Conservation (phyloP, 2,888 invertebrate species). For the Amblyteles armatorius region DNA sequence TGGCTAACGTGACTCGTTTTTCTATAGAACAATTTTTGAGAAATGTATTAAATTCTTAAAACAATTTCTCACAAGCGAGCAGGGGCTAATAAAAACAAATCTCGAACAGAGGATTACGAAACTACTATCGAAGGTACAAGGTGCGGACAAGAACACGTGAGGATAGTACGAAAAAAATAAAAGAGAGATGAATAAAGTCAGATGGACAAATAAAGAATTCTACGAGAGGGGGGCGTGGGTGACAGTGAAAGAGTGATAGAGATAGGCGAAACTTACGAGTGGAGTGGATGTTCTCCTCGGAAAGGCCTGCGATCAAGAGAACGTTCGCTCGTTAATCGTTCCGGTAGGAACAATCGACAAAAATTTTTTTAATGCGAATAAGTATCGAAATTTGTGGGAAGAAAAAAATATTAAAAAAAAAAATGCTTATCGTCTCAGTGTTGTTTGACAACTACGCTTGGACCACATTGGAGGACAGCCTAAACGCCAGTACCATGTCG, state of each 20-base stretch:
- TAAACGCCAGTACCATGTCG: slow-evolving; percentile 63
- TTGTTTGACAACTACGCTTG: slow-evolving; percentile 66
- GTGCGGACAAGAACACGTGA: slow-evolving; percentile 22
- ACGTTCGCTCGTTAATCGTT: slow-evolving; percentile 71
- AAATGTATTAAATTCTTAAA: slow-evolving; percentile 17
- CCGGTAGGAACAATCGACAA: slow-evolving; percentile 60
- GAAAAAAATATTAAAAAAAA: slow-evolving; percentile 30
- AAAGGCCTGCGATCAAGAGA: slow-evolving; percentile 86
- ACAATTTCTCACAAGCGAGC: slow-evolving; percentile 52
- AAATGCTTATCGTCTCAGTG: slow-evolving; percentile 46
- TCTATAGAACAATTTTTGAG: slow-evolving; percentile 13
- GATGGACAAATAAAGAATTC: slow-evolving; percentile 37
- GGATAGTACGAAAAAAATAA: slow-evolving; percentile 25
- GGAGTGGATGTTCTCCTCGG: slow-evolving; percentile 88
- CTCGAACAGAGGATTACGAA: background rate
- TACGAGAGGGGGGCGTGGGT: slow-evolving; percentile 15
- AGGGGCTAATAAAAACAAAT: background rate
- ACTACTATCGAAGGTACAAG: slow-evolving; percentile 30
- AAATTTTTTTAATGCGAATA: slow-evolving; percentile 63
- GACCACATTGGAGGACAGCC: slow-evolving; percentile 61
- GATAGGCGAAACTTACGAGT: slow-evolving; percentile 87
- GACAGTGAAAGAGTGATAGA: slow-evolving; percentile 59
- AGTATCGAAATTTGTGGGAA: slow-evolving; percentile 27
- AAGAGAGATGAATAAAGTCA: slow-evolving; percentile 10
- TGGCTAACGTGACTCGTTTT: slow-evolving; percentile 26